Base-by-base conservation (phyloP, 2,113 vertebrate species). In the Chinchilla lanigera region DNA sequence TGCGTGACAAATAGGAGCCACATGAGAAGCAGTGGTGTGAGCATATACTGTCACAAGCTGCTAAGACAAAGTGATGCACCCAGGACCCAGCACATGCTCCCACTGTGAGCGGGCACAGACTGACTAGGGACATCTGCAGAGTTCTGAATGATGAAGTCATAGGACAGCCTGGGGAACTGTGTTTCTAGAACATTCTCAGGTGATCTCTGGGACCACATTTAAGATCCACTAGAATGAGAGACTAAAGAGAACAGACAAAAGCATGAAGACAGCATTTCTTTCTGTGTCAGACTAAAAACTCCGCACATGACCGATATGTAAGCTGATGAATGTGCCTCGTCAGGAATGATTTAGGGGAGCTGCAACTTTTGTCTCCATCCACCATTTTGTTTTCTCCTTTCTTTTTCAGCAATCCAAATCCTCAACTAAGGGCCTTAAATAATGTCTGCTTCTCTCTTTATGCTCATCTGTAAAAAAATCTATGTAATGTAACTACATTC, bases 291-390 rank as follows among this genome's bases (percentile, higher is more conserved):
- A 44, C 9, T 7, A 50, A 11, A 87, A 56, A 7, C 50, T 20
- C 41, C 2, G n/a, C n/a, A 30, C 33, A 10, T 58, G 71, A 7
- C 30, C 0, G 1, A 8, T 3, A 30, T 5, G 17, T 26, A 13
- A 65, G 47, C 11, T 65, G 20, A 26, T 9, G 30, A 19, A 60
- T 1, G 33, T 56, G 58, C 19, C 0, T 10, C 16, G 9, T 58
- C 35, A 58, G 60, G 19, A 41, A 35, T 2, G 35, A 16, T 16
- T 2, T 7, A 24, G 10, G 35, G 44, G 2, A 61, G 50, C 24
- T 7, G 13, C 1, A 8, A 7, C 41, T 50, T 54, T 58, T 20
- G n/a, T 50, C n/a, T 86, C 33, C 12, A 5, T 1, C 8, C 20
- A 78, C 19, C 54, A 12, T 20, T 17, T 86, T 52, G 75, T 54